Evolutionary conservation across 53 echinoderm and acorn worm genomes (phyloP), one percentile per base, ranked within the genome.

Genomic region (Zoroaster sp.): DNA sequence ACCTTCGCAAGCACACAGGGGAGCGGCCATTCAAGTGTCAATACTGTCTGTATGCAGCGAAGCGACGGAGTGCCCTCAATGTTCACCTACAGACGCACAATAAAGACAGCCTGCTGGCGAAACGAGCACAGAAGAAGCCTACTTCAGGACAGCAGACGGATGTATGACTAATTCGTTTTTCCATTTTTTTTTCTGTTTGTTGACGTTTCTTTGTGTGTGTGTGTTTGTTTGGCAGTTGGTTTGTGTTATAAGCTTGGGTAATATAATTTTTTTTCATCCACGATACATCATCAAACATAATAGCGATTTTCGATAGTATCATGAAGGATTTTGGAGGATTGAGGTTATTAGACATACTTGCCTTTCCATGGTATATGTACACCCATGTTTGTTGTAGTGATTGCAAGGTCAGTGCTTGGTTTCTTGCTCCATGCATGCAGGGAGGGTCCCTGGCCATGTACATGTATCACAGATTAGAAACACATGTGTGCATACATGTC

Each of bases 21-120:
- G 95, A 97, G 44, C 87, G 98, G 11, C 98, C 98, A 8, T 97
- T 90, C 69, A 92, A 88, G 21, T 97, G 98, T 86, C 75, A 69
- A 40, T 87, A 47, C 25, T 97, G 98, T 36, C 86, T 55, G 65
- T 97, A 97, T 53, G 92, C 98, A 1, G 95, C 98, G 44, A 97
- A 95, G 76, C 88, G 95, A 12, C 88, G 91, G 40, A 94, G 95
- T 59, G 91, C 97, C 88, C 97, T 97, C 92, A 95, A 79, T 23
- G 83, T 94, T 14, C 97, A 97, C 87, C 73, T 83, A 85, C 91
- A 94, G 86, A 95, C 97, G 36, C 97, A 97, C 73, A 49, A 51
- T 31, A 88, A 80, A 18, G 63, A 71, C 3, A 34, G 18, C 32
- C 13, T 13, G 4, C 38, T 40, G 8, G 51, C 5, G 35, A 67